Conservation (phyloP, 2,888 invertebrate genomes). For the Charanyca ferruginea region DNA sequence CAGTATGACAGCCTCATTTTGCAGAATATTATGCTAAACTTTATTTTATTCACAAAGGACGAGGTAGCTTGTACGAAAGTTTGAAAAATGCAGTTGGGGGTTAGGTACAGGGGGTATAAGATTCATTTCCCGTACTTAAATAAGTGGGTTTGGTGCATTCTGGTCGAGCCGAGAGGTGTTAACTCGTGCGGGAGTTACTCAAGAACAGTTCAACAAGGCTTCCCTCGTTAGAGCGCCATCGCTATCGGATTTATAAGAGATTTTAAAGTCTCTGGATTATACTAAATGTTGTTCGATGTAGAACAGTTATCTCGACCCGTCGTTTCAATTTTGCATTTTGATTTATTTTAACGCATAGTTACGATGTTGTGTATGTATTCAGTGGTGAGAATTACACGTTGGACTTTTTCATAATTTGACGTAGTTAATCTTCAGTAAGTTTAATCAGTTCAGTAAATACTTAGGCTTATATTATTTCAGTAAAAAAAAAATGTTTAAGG, state of each 20-base stretch:
- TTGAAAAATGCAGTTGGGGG: conserved; percentile 67
- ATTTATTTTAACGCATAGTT: neutral
- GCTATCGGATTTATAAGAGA: conserved; percentile 55
- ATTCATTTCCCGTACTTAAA: conserved; percentile 68
- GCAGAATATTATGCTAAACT: conserved; percentile 40
- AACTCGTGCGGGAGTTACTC: conserved; percentile 53
- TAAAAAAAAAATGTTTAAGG: neutral
- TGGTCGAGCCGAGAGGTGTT: conserved; percentile 58
- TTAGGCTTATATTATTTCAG: neutral
- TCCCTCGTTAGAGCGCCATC: conserved; percentile 58
- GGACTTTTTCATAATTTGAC: neutral
- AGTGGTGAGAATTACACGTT: neutral
- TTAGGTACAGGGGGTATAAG: conserved; percentile 36
- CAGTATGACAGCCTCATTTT: conserved; percentile 17
- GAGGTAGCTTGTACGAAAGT: conserved; percentile 47
- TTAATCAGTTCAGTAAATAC: neutral
- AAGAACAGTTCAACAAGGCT: conserved; percentile 58
- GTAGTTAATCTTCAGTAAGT: neutral
- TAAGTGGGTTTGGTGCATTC: conserved; percentile 60
- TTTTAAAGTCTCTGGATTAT: conserved; percentile 40
- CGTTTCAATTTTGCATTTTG: neutral
- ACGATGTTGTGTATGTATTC: neutral
- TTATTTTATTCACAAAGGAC: conserved; percentile 60
- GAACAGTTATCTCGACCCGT: conserved; percentile 3
- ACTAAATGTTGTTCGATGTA: conserved; percentile 29